Conservation (phyloP, 2,888 invertebrate genomes). For the Cartodere bifasciata region DNA sequence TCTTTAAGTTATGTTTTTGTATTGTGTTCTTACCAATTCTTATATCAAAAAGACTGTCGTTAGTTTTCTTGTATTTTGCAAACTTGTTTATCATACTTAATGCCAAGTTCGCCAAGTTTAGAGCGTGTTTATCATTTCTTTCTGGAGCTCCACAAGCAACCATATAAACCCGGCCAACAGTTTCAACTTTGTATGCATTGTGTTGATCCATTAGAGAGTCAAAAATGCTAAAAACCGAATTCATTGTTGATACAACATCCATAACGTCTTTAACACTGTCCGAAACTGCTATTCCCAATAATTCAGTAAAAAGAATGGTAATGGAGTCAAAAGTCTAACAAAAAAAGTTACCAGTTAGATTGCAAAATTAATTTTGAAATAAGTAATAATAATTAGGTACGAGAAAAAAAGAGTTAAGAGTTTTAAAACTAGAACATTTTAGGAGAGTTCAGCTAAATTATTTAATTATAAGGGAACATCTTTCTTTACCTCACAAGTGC, state of each 20-base stretch:
- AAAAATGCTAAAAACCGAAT: conserved; percentile 70
- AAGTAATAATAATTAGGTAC: no score
- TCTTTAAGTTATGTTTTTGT: not conserved
- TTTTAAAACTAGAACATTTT: no score
- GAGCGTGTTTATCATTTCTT: conserved; percentile 55
- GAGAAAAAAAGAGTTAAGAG: no score
- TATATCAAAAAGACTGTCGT: conserved; percentile 43
- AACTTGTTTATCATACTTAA: conserved; percentile 58
- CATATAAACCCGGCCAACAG: conserved; percentile 82
- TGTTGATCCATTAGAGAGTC: conserved; percentile 71
- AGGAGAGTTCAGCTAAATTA: not conserved
- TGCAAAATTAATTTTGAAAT: no score
- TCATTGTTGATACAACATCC: conserved; percentile 71
- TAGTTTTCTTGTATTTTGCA: conserved; percentile 44
- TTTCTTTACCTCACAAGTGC: conserved; percentile 58
- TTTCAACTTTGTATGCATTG: conserved; percentile 84
- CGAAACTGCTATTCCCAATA: conserved; percentile 44
- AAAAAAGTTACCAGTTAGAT: conserved; percentile 4
- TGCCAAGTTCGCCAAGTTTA: conserved; percentile 63
- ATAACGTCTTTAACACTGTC: conserved; percentile 46
- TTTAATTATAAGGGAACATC: not conserved
- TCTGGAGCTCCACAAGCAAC: conserved; percentile 81
- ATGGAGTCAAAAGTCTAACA: conserved; percentile 58
- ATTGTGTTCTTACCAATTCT: conserved; percentile 41
- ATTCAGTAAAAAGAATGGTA: conserved; percentile 64